Conservation (phyloP, 2,797 vertebrate genomes). For the Acanthiza pusilla region DNA sequence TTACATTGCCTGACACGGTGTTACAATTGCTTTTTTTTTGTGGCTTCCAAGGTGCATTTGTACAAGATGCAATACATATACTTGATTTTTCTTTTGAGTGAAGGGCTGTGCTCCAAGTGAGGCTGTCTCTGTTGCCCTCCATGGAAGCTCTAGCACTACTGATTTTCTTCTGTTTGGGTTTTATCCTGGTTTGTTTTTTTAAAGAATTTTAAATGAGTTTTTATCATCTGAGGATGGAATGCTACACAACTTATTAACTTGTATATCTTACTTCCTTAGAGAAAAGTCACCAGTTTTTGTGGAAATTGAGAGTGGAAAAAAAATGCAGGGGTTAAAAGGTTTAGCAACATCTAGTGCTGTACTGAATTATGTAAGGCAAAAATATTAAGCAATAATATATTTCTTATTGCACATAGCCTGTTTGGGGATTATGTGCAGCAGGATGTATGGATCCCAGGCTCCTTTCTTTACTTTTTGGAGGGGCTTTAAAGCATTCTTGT, state of each 20-base stretch:
- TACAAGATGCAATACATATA: neutral
- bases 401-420: neutral
- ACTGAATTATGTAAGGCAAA: constrained; percentile 52
- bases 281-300: neutral
- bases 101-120: neutral
- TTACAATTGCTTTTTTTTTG: neutral
- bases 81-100: neutral
- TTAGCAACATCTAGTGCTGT: neutral
- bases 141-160: neutral
- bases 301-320: neutral
- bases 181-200: neutral
- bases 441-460: neutral
- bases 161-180: neutral
- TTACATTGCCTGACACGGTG: constrained; percentile 14
- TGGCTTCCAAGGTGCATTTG: neutral
- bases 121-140: neutral
- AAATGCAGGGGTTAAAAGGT: neutral
- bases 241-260: neutral
- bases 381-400: constrained; percentile 45
- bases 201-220: neutral
- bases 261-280: neutral
- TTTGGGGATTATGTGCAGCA: constrained; percentile 1
- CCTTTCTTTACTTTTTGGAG: neutral
- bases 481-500: neutral
- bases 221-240: neutral